Percentiles rank a stretch among this genome's conserved stretches.
Evolutionary conservation across 2,888 invertebrate genomes (phyloP).

Genomic region (Pristionchus exspectatus): DNA sequence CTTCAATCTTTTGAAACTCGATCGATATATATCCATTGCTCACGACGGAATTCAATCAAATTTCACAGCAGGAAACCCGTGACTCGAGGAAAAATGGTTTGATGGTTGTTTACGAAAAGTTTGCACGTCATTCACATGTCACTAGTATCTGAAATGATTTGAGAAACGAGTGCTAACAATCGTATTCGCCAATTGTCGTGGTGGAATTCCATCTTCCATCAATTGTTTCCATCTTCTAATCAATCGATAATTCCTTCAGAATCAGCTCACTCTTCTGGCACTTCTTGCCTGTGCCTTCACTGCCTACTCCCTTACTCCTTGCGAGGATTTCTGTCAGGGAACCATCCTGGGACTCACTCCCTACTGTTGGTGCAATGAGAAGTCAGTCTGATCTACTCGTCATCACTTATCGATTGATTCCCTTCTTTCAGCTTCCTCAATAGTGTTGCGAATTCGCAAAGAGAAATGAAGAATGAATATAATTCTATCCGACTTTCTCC

Average conservation of each 20-base stretch:
- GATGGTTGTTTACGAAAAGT: neutral
- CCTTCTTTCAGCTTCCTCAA: neutral
- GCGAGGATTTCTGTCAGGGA: slow-evolving; percentile 5
- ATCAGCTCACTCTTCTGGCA: neutral
- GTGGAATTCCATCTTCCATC: neutral
- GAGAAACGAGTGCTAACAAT: neutral
- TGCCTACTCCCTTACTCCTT: slow-evolving; percentile 10
- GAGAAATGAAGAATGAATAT: too few relatives aligned
- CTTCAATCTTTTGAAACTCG: too few relatives aligned
- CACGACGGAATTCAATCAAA: neutral
- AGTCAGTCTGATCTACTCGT: neutral
- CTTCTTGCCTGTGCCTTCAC: neutral
- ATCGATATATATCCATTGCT: neutral
- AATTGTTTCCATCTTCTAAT: slow-evolving; percentile 7
- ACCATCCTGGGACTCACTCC: neutral
- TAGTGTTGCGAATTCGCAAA: too few relatives aligned
- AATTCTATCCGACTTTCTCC: too few relatives aligned
- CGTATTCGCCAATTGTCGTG: neutral
- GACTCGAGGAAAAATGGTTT: neutral
- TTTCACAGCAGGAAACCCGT: slow-evolving; percentile 7
- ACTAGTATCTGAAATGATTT: neutral
- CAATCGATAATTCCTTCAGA: neutral
- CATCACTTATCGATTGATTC: neutral
- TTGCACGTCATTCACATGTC: neutral
- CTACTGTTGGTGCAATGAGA: neutral